These are phyloP conservation scores for Hydroisotoma schaefferi DNA, from an alignment of 2,888 invertebrate genomes.

Conservation along the genomic window DNA sequence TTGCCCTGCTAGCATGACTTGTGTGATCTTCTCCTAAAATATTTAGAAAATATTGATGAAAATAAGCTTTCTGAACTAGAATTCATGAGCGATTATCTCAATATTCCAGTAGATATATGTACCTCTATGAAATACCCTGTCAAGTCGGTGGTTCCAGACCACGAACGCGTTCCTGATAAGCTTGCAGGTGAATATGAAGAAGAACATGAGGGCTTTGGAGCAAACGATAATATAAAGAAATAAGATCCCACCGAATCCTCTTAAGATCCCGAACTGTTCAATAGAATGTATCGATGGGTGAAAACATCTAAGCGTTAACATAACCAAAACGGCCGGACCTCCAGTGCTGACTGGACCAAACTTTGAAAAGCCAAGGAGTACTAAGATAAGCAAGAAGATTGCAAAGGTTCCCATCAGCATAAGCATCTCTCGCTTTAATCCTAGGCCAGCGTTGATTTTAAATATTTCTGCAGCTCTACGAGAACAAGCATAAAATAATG, in stretches of 20 bases:
- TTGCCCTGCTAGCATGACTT: constrained; percentile 15
- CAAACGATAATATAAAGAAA: constrained; percentile 24
- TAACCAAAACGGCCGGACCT: constrained; percentile 14
- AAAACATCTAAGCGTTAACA: constrained; percentile 19
- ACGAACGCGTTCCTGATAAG: constrained; percentile 23
- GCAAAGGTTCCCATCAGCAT: constrained; percentile 9
- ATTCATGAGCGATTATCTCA: not conserved
- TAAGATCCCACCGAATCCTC: not conserved
- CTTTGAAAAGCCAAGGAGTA: constrained; percentile 2
- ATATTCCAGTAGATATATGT: not conserved
- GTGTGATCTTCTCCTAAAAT: constrained; percentile 16
- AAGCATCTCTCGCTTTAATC: constrained; percentile 12
- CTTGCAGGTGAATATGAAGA: constrained; percentile 23
- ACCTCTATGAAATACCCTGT: constrained; percentile 23
- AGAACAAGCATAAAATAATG: not conserved
- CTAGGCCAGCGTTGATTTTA: constrained; percentile 19
- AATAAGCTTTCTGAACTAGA: not conserved
- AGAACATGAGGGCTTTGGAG: constrained; percentile 26
- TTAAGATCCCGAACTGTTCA: constrained; percentile 8
- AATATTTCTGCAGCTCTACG: constrained; percentile 27
- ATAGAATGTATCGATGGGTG: constrained; percentile 10
- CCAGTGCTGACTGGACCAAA: constrained; percentile 27
- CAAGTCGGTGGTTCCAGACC: constrained; percentile 33
- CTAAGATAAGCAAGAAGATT: constrained; percentile 5
- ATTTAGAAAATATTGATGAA: too few species aligned